A percentile compares a stretch with the other conserved stretches of the same genome.
Conservation (phyloP, 2,113 vertebrate genomes). For the human (Homo sapiens) region GRCh38 chr2:82510001-82510500, state of each 20-base stretch:
- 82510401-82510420: neutral
- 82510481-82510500: neutral
- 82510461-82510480: neutral
- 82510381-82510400: neutral
- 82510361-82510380: neutral
- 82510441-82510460: neutral
- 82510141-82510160: neutral
- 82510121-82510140: neutral
- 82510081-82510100: slow-evolving; percentile 23
- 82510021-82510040: slow-evolving; percentile 90
- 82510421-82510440: neutral
- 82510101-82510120: neutral
- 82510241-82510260: neutral
- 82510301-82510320: neutral
- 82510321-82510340: neutral
- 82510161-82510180: neutral
- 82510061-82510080: slow-evolving; percentile 92
- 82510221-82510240: neutral
- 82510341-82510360: neutral
- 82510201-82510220: neutral
- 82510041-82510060: slow-evolving; percentile 91
- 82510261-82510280: neutral
- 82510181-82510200: neutral
- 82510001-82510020: slow-evolving; percentile 90
- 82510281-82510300: neutral